Percentiles rank a stretch among this genome's conserved stretches.
Conservation (phyloP, 2,888 invertebrate species). For the Lycia hirtaria region DNA sequence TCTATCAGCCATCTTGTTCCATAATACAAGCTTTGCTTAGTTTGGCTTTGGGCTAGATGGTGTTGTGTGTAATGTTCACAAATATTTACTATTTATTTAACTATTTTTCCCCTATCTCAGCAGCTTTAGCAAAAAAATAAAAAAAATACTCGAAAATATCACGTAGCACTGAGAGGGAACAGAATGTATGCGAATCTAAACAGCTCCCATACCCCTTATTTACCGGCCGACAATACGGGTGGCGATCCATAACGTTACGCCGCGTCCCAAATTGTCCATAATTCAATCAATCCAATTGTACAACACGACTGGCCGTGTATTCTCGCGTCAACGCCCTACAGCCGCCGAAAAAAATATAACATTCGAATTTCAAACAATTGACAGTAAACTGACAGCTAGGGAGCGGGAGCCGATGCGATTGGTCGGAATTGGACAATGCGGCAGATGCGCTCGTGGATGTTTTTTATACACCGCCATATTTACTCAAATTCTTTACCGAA, state of each 20-base stretch:
- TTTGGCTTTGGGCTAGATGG: too few relatives aligned
- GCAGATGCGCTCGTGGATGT: conserved; percentile 76
- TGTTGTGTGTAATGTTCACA: too few relatives aligned
- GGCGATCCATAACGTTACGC: conserved; percentile 74
- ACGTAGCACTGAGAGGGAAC: not conserved
- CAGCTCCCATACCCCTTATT: conserved; percentile 55
- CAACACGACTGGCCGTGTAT: conserved; percentile 75
- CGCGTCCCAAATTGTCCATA: conserved; percentile 72
- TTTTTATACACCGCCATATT: conserved; percentile 73
- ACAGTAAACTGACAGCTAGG: conserved; percentile 82
- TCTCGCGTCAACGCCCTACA: conserved; percentile 77
- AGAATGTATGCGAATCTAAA: conserved; percentile 28
- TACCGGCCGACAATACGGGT: conserved; percentile 74
- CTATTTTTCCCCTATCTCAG: too few relatives aligned
- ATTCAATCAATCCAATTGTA: conserved; percentile 84
- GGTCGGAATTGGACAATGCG: conserved; percentile 80
- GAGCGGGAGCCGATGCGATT: conserved; percentile 74
- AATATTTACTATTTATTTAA: too few relatives aligned
- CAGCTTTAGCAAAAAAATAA: too few relatives aligned
- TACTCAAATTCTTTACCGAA: conserved; percentile 73
- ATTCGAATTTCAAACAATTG: conserved; percentile 74
- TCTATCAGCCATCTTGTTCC: too few relatives aligned
- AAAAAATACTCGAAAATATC: not conserved
- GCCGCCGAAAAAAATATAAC: conserved; percentile 67
- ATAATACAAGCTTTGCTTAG: too few relatives aligned